Percentiles rank a stretch among this genome's conserved stretches.
phyloP scores from a whole-genome alignment of 2,888 invertebrate species.

The Melanophora roralis region DNA sequence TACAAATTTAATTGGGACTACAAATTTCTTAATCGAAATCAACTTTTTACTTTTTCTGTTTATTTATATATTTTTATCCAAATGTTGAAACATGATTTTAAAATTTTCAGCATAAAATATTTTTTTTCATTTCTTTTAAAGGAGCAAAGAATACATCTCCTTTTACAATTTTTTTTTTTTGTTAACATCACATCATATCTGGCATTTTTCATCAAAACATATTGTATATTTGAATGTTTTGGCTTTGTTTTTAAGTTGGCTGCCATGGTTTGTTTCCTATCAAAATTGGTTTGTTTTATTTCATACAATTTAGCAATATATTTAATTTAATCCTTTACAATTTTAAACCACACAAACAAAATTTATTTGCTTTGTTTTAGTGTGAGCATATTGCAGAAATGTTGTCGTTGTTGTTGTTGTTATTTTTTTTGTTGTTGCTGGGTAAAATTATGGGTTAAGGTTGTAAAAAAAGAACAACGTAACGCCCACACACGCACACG shows the following conservation, averaged over 20 bases:
- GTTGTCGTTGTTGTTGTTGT: not conserved
- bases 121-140: not conserved
- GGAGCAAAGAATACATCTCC: no score
- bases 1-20: no score
- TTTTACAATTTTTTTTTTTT: not conserved
- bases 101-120: slow-evolving; percentile 4
- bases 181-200: slow-evolving; percentile 16
- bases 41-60: no score
- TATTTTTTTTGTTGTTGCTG: slow-evolving; percentile 22
- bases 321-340: slow-evolving; percentile 60
- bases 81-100: slow-evolving; percentile 9
- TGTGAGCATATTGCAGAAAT: not conserved
- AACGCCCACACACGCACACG: not conserved
- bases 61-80: not conserved
- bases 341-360: slow-evolving; percentile 52
- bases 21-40: no score
- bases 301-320: slow-evolving; percentile 40
- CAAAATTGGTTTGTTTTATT: not conserved
- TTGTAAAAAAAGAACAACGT: not conserved
- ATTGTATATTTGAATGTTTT: slow-evolving; percentile 9
- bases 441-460: slow-evolving; percentile 8
- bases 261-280: slow-evolving; percentile 17
- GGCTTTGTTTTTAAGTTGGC: slow-evolving; percentile 40
- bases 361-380: slow-evolving; percentile 43
- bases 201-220: slow-evolving; percentile 33